phyloP scores from a whole-genome alignment of 1,140 invertebrate genomes.

The Eumeta japonica region DNA sequence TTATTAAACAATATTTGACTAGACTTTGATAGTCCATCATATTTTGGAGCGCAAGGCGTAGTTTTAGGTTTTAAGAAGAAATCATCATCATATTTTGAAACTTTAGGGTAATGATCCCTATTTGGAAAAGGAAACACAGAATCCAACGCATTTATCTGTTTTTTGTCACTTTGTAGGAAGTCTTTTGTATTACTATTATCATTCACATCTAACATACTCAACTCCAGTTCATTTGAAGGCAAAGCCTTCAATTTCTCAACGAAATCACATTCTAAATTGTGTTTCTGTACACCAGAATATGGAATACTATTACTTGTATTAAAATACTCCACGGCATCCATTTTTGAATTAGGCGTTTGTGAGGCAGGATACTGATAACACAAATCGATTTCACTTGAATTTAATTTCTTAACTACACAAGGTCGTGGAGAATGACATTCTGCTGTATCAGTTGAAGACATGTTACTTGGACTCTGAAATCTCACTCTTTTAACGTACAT shows the following conservation, averaged over 20 bases:
- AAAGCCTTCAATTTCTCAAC: slow-evolving; percentile 10
- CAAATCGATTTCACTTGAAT: slow-evolving; percentile 9
- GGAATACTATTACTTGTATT: slow-evolving; percentile 34
- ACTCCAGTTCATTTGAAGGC: slow-evolving; percentile 38
- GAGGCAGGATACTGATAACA: slow-evolving; percentile 12
- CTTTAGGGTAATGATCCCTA: no score
- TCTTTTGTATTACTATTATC: no score
- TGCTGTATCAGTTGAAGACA: slow-evolving; percentile 22
- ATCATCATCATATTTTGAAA: no score
- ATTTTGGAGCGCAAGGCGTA: no score
- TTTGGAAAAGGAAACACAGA: no score
- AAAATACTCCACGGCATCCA: slow-evolving; percentile 31
- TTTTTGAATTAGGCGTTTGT: slow-evolving; percentile 21
- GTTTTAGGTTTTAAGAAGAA: slow-evolving; percentile 44
- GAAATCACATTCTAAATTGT: slow-evolving; percentile 11
- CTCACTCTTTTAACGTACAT: no score
- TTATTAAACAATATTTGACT: no score
- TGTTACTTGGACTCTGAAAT: no score
- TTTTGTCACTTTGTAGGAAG: no score
- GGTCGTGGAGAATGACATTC: slow-evolving; percentile 46
- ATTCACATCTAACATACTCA: slow-evolving; percentile 43
- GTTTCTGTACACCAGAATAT: slow-evolving; percentile 30
- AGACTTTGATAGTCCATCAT: no score
- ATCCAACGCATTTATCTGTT: no score
- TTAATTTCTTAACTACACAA: slow-evolving; percentile 25